Evolutionary conservation across 2,797 vertebrate species (phyloP).

Genomic region (Micrastur ruficollis): DNA sequence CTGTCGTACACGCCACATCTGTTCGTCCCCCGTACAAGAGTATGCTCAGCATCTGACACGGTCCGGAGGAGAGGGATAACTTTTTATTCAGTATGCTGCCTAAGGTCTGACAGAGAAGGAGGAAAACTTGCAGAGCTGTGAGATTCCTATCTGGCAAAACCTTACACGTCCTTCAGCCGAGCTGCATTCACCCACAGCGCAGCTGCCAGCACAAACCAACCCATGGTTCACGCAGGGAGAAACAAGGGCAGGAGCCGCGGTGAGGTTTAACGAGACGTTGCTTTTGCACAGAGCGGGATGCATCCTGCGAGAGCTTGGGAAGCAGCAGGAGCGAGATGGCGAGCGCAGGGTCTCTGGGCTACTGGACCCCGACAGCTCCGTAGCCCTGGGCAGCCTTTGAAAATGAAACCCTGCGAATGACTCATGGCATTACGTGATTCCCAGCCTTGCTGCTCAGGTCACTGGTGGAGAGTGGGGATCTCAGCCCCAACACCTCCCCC

Average conservation of each 20-base stretch:
- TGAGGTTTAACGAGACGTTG: accelerated
- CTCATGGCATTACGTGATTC: background rate
- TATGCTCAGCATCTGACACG: background rate
- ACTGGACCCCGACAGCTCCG: accelerated
- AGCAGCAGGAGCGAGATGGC: background rate
- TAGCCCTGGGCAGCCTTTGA: background rate
- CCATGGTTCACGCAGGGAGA: accelerated
- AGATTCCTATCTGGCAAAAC: background rate
- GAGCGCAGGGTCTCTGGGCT: accelerated
- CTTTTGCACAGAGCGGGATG: accelerated
- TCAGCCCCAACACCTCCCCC: background rate
- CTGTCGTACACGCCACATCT: background rate
- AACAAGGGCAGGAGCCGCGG: background rate
- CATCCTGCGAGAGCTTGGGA: background rate
- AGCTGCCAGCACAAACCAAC: background rate
- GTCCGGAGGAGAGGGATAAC: background rate
- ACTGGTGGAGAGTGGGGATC: background rate
- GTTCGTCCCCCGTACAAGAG: background rate
- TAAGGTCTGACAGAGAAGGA: background rate
- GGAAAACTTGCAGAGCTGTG: accelerated
- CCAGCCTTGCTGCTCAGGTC: background rate
- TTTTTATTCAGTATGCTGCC: background rate
- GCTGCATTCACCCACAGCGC: background rate
- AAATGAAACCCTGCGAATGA: accelerated
- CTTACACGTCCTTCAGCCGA: background rate